A percentile compares a stretch with the other conserved stretches of the same genome.
These are phyloP conservation scores for Ridgeia piscesae DNA, from an alignment of 1,140 invertebrate species.

Conservation along the genomic window DNA sequence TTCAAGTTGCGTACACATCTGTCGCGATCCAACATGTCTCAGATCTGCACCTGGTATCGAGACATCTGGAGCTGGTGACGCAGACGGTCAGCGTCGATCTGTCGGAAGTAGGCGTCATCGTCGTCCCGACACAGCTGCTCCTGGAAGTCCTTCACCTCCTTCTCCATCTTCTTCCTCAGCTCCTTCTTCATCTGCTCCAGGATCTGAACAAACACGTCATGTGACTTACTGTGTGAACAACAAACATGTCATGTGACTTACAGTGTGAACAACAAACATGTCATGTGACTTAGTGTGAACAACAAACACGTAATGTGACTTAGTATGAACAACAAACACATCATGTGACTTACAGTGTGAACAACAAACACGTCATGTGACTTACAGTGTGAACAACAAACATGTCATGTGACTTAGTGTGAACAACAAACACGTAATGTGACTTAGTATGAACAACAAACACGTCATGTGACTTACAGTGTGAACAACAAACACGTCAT, in stretches of 20 bases:
- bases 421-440: too few relatives aligned
- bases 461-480: too few relatives aligned
- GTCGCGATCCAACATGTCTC: background rate
- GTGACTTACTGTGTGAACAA: background rate
- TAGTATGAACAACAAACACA: too few relatives aligned
- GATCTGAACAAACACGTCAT: constrained; percentile 34
- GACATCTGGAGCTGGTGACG: constrained; percentile 50
- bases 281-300: background rate
- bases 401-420: too few relatives aligned
- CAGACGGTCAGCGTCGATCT: constrained; percentile 53
- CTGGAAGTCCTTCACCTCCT: constrained; percentile 52
- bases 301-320: background rate
- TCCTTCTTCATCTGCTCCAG: constrained; percentile 53
- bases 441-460: too few relatives aligned
- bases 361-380: too few relatives aligned
- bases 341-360: background rate
- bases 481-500: background rate
- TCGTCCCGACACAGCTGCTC: constrained; percentile 53
- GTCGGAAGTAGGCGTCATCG: constrained; percentile 53
- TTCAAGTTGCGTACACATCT: too few relatives aligned
- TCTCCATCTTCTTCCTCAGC: constrained; percentile 54
- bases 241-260: background rate
- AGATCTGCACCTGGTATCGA: constrained; percentile 26
- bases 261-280: background rate
- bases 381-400: too few relatives aligned